Evolutionary conservation across 2,888 invertebrate species (phyloP).

Genomic region (Mythimna impura): DNA sequence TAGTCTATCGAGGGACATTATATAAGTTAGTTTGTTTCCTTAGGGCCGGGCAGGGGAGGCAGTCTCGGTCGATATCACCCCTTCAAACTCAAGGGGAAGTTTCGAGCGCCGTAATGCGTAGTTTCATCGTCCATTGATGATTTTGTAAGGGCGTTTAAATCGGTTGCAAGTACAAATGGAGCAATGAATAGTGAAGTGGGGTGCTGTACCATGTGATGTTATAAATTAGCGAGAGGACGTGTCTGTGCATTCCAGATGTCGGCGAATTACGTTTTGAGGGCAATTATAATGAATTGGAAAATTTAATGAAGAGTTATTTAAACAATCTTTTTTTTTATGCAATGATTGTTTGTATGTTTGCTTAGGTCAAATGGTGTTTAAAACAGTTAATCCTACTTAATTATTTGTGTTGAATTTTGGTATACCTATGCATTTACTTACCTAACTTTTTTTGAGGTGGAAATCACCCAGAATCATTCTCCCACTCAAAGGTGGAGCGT

Average conservation of each 20-base stretch:
- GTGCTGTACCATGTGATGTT: conserved; percentile 30
- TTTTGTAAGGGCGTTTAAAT: conserved; percentile 35
- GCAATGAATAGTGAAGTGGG: conserved; percentile 49
- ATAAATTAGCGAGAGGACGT: conserved; percentile 61
- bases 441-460: no score
- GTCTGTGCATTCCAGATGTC: conserved; percentile 57
- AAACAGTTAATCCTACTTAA: no score
- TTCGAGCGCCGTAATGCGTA: conserved; percentile 22
- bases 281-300: conserved; percentile 60
- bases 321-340: background rate
- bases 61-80: conserved; percentile 65
- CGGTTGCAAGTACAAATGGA: conserved; percentile 11
- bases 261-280: conserved; percentile 45
- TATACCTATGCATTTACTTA: no score
- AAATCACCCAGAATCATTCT: no score
- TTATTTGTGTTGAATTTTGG: no score
- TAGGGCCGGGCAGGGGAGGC: conserved; percentile 20
- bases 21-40: conserved; percentile 62
- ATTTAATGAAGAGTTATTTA: conserved; percentile 30
- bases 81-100: conserved; percentile 52
- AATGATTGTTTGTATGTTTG: no score
- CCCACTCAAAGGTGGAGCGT: no score
- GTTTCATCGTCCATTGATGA: conserved; percentile 55
- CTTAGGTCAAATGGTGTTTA: no score
- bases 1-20: conserved; percentile 53